Conservation (phyloP, 2,797 vertebrate species). For the Pteropus rufus region DNA sequence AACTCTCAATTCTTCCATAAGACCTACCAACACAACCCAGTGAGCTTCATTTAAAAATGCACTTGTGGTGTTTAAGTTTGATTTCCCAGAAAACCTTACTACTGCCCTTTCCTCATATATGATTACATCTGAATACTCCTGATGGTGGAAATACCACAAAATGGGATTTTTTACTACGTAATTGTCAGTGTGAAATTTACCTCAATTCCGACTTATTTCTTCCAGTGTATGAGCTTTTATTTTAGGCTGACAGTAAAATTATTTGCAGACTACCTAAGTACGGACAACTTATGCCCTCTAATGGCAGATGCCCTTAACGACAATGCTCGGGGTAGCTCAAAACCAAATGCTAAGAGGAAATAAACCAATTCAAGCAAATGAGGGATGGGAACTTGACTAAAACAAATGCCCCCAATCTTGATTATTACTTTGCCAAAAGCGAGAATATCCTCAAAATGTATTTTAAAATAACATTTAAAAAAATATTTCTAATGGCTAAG, state of each 20-base stretch:
- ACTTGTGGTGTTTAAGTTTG: not conserved
- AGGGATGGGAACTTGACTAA: not conserved
- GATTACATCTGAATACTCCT: fast-evolving
- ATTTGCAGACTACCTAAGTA: not conserved
- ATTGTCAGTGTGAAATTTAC: not conserved
- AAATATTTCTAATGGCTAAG: not conserved
- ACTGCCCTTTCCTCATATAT: fast-evolving
- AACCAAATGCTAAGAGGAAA: not conserved
- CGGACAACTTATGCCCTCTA: conserved; percentile 72
- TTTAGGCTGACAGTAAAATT: not conserved
- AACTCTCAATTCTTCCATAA: not conserved
- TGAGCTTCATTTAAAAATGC: not conserved
- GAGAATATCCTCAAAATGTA: not conserved
- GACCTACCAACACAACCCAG: fast-evolving
- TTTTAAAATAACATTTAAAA: not conserved
- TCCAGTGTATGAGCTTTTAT: not conserved
- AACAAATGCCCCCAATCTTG: not conserved
- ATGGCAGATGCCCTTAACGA: conserved; percentile 51
- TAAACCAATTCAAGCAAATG: conserved; percentile 23
- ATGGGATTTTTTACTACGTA: fast-evolving
- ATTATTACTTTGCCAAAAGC: not conserved
- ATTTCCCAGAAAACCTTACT: not conserved
- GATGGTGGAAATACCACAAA: not conserved
- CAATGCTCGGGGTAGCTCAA: not conserved
- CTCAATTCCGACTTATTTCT: not conserved